phyloP scores from a whole-genome alignment of 2,113 vertebrate genomes.

The Gracilinanus agilis region DNA sequence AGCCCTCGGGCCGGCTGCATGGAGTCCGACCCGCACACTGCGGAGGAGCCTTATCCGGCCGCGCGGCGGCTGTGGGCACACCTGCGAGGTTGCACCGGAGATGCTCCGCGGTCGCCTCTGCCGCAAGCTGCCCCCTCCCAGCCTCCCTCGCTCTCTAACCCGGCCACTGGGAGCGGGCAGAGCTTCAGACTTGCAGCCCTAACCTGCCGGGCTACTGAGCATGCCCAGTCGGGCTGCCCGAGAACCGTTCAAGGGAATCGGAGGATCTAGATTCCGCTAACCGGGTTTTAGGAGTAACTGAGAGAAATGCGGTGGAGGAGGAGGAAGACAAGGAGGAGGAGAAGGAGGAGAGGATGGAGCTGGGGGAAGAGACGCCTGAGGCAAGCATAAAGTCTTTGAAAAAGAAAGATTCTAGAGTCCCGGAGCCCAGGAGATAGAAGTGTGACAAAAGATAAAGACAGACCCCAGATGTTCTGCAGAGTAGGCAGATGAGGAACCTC shows the following conservation, averaged over 20 bases:
- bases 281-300: not conserved
- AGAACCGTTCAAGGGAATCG: not conserved
- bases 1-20: constrained; percentile 50
- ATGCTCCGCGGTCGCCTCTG: constrained; percentile 4
- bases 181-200: not conserved
- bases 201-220: not conserved
- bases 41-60: not conserved
- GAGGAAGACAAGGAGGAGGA: too few species aligned
- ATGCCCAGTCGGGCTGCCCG: not conserved
- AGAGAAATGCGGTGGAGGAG: not conserved
- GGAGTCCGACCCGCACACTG: not conserved
- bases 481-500: not conserved
- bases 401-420: not conserved
- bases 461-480: not conserved
- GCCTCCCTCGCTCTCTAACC: not conserved
- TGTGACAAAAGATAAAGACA: not conserved
- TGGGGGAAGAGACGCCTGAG: not conserved
- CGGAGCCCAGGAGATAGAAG: not conserved
- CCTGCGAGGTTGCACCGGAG: not conserved
- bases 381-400: not conserved
- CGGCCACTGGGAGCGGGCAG: not conserved
- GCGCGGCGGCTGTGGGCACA: not conserved
- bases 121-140: not conserved
- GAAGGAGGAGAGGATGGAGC: not conserved
- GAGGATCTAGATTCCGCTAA: not conserved